Percentiles rank a stretch among this genome's conserved stretches.
phyloP scores from a whole-genome alignment of 2,113 vertebrate species.

The Carollia perspicillata region DNA sequence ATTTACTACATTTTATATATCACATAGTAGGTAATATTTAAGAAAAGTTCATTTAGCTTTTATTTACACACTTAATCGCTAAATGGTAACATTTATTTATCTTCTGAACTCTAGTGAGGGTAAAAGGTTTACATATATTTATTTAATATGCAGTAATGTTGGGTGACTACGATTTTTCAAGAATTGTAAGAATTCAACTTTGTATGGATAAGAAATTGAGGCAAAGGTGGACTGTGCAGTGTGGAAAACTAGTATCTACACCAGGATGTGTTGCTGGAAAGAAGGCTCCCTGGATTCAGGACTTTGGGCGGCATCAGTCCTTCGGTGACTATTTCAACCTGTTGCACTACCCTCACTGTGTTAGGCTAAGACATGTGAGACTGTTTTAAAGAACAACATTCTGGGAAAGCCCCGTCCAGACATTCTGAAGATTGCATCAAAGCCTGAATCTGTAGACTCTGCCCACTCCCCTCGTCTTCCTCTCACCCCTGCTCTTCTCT shows the following conservation, averaged over 20 bases:
- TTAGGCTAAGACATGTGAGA: background rate
- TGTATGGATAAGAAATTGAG: background rate
- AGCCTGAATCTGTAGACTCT: background rate
- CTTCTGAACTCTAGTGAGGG: background rate
- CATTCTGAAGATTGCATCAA: background rate
- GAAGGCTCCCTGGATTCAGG: background rate
- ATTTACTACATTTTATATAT: background rate
- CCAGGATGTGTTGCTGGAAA: background rate
- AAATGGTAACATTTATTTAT: background rate
- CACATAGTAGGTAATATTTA: background rate
- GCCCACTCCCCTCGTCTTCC: background rate
- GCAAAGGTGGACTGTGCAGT: background rate
- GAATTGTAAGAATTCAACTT: background rate
- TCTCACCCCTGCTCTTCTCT: background rate
- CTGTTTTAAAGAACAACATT: background rate
- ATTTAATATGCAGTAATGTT: background rate
- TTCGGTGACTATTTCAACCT: background rate
- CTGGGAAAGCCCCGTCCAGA: background rate
- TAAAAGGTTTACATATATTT: background rate
- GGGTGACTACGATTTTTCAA: background rate
- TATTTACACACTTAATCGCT: background rate
- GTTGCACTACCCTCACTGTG: background rate
- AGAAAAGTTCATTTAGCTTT: background rate
- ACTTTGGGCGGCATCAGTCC: rapidly evolving
- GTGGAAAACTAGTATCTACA: background rate